Evolutionary conservation across 2,888 invertebrate genomes (phyloP).

Genomic region (Hypomecis punctinalis): DNA sequence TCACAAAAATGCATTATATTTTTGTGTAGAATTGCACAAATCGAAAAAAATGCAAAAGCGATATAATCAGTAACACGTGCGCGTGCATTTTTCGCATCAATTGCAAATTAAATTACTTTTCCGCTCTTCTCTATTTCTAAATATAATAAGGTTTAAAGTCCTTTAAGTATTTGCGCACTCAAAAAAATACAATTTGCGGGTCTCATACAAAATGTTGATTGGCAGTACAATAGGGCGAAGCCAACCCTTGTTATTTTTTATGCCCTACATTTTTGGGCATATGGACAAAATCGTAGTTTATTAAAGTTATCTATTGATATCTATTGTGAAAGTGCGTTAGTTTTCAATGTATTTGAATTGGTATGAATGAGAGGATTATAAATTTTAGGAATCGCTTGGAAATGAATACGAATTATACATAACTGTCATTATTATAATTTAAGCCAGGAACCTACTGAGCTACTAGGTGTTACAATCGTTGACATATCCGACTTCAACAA

Average conservation of each 20-base stretch:
- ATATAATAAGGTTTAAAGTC: slow-evolving; percentile 12
- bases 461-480: too few relatives aligned
- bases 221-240: slow-evolving; percentile 31
- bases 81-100: slow-evolving; percentile 10
- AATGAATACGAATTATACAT: too few relatives aligned
- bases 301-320: slow-evolving; percentile 25
- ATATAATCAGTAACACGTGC: slow-evolving; percentile 18
- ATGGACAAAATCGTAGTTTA: slow-evolving; percentile 26
- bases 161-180: slow-evolving; percentile 13
- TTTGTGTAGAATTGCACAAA: neutral
- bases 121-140: slow-evolving; percentile 5
- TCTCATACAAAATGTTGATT: slow-evolving; percentile 29
- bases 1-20: too few relatives aligned
- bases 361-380: too few relatives aligned
- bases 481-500: too few relatives aligned
- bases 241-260: slow-evolving; percentile 42
- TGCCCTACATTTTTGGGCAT: slow-evolving; percentile 33
- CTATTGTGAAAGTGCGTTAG: slow-evolving; percentile 16
- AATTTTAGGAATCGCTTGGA: too few relatives aligned
- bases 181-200: slow-evolving; percentile 22
- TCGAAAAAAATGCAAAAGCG: slow-evolving; percentile 9
- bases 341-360: neutral
- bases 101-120: neutral
- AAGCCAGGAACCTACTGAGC: too few relatives aligned
- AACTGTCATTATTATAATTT: too few relatives aligned